Conservation (phyloP, 2,797 vertebrate species). For the Falco biarmicus region DNA sequence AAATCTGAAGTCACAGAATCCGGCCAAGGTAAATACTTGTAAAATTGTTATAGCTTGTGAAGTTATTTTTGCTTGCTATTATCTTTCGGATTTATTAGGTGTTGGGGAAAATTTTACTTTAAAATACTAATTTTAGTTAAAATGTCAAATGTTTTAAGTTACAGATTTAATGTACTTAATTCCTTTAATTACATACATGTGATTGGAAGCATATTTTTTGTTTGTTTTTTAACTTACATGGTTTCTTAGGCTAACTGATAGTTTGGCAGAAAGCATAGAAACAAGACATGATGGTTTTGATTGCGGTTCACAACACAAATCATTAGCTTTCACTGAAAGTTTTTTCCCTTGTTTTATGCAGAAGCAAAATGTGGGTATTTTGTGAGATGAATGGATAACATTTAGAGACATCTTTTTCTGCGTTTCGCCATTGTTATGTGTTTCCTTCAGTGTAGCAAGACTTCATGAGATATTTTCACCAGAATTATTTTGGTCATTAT, state of each 20-base stretch:
- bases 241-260: neutral
- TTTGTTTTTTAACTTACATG: neutral
- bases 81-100: neutral
- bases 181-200: neutral
- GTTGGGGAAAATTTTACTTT: neutral
- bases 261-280: neutral
- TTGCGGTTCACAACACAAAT: neutral
- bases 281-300: neutral
- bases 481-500: neutral
- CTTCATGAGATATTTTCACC: neutral
- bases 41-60: neutral
- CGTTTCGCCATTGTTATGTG: neutral
- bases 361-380: neutral
- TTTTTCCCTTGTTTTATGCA: neutral
- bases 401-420: neutral
- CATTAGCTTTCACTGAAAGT: neutral
- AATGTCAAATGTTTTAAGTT: neutral
- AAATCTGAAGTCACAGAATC: slow-evolving; percentile 71
- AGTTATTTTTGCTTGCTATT: neutral
- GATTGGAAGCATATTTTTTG: neutral
- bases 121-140: neutral
- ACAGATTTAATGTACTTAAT: neutral
- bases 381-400: neutral
- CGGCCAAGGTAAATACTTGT: slow-evolving; percentile 66
- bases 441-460: neutral